Percentiles rank a stretch among this genome's conserved stretches.
Evolutionary conservation across 1,140 invertebrate genomes (phyloP).

Genomic region (Acromyrmex charruanus): DNA sequence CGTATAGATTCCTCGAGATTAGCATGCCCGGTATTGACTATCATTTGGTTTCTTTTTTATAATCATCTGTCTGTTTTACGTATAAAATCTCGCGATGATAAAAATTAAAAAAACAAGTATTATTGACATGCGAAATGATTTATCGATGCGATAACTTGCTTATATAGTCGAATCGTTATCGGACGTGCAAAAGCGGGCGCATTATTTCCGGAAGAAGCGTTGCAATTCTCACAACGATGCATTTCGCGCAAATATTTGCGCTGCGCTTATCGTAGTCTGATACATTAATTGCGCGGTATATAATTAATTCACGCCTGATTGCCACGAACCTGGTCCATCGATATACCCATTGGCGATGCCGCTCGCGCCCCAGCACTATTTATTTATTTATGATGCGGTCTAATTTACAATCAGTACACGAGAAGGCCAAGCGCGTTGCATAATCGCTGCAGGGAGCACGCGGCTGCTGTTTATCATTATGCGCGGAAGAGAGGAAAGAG

Average conservation of each 20-base stretch:
- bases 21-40: constrained; percentile 27
- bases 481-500: constrained; percentile 68
- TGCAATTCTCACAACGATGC: background rate
- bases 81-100: constrained; percentile 1
- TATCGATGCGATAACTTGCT: constrained; percentile 1
- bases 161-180: background rate
- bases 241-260: constrained; percentile 50
- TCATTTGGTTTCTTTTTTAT: background rate
- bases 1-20: constrained; percentile 41
- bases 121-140: background rate
- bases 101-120: constrained; percentile 18
- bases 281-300: constrained; percentile 58
- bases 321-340: background rate
- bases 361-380: constrained; percentile 75
- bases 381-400: constrained; percentile 83
- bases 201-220: constrained; percentile 50
- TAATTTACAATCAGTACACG: constrained; percentile 80
- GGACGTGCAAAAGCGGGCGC: background rate
- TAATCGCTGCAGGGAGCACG: constrained; percentile 77
- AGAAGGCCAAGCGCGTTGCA: constrained; percentile 80
- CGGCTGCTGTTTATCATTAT: constrained; percentile 78
- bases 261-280: constrained; percentile 42
- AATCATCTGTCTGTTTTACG: background rate
- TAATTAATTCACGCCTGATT: constrained; percentile 57
- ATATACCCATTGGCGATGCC: constrained; percentile 1